These are phyloP conservation scores for Falco naumanni DNA, from an alignment of 2,797 vertebrate genomes.

Conservation along the genomic window DNA sequence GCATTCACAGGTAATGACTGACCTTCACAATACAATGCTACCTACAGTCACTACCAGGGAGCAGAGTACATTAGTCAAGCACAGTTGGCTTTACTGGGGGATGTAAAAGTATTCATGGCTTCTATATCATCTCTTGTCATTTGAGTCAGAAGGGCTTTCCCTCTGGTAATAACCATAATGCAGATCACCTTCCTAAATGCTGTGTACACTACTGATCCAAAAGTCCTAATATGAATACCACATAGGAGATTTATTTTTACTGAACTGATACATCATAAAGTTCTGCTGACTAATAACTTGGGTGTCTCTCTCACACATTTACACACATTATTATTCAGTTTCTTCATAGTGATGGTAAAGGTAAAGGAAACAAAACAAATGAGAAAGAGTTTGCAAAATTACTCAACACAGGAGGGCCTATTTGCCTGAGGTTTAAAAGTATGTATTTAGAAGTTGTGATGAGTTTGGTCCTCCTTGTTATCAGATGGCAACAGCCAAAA, in stretches of 20 bases:
- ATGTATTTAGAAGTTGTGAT: background rate
- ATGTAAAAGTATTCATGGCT: conserved; percentile 17
- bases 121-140: background rate
- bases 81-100: conserved; percentile 29
- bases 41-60: conserved; percentile 13
- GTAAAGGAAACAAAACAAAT: background rate
- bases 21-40: conserved; percentile 71
- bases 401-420: background rate
- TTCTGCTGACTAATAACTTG: background rate
- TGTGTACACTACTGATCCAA: background rate
- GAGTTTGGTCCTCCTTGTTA: background rate
- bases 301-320: background rate
- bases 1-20: conserved; percentile 67
- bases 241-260: background rate
- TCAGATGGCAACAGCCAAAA: background rate
- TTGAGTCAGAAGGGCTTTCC: conserved; percentile 13
- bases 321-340: background rate
- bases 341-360: background rate
- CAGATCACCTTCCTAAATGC: conserved; percentile 18
- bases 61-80: conserved; percentile 46
- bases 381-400: background rate
- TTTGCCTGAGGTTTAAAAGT: background rate
- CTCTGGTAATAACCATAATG: background rate
- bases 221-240: background rate
- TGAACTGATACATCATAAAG: background rate